A percentile compares a stretch with the other conserved stretches of the same genome.
phyloP scores from a whole-genome alignment of 2,797 vertebrate genomes.

The Varecia variegata region DNA sequence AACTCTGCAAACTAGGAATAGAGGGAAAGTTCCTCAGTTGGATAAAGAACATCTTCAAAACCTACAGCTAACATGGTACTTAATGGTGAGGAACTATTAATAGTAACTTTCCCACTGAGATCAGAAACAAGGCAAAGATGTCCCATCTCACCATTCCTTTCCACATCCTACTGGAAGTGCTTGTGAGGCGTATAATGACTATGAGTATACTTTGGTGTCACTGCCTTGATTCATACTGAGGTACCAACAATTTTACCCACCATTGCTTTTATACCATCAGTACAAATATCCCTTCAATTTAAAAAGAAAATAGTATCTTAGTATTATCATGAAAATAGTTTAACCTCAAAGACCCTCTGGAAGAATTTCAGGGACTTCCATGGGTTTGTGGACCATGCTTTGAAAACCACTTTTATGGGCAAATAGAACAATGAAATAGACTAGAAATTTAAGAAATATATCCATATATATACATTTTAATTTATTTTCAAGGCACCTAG shows the following conservation, averaged over 20 bases:
- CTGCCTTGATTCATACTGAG: background rate
- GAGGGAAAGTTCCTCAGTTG: background rate
- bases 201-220: background rate
- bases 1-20: background rate
- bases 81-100: background rate
- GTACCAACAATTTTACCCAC: background rate
- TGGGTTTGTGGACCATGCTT: background rate
- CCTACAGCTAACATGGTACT: background rate
- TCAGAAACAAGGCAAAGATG: background rate
- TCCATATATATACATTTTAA: background rate
- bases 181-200: background rate
- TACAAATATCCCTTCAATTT: background rate
- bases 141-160: background rate
- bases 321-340: background rate
- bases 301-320: background rate
- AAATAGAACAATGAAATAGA: background rate
- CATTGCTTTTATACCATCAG: background rate
- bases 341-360: background rate
- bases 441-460: slow-evolving; percentile 28
- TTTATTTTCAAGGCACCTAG: background rate
- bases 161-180: background rate
- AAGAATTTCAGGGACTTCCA: background rate
- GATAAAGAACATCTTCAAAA: background rate
- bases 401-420: background rate
- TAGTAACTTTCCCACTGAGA: background rate